Conservation (phyloP, 2,113 vertebrate genomes). For the Cyanocitta stelleri region DNA sequence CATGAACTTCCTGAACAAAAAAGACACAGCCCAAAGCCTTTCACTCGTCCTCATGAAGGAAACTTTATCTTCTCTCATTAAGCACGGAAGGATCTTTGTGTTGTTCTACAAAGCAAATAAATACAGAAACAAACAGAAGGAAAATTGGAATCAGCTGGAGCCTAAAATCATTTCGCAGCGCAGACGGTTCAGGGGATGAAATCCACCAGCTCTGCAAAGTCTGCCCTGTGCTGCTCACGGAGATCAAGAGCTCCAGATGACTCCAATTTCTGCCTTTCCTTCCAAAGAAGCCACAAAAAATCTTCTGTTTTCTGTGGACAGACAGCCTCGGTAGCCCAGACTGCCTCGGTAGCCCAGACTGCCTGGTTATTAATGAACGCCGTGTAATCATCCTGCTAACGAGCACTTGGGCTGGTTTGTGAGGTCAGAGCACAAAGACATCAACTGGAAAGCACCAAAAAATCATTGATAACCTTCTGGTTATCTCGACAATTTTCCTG, state of each 20-base stretch:
- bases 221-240: slow-evolving; percentile 7
- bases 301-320: not conserved
- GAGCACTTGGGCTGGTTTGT: not conserved
- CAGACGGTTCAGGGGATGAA: not conserved
- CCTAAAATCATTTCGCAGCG: not conserved
- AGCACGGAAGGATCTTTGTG: not conserved
- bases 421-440: not conserved
- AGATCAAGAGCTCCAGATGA: not conserved
- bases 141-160: not conserved
- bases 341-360: not conserved
- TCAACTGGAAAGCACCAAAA: slow-evolving; percentile 33
- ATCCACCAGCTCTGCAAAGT: not conserved
- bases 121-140: not conserved
- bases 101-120: not conserved
- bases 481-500: not conserved
- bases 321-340: not conserved
- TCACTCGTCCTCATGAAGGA: not conserved
- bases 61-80: not conserved
- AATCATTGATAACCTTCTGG: not conserved
- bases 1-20: not conserved
- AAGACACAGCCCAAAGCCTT: not conserved
- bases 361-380: not conserved
- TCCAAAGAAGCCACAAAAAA: not conserved
- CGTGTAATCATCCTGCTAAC: not conserved
- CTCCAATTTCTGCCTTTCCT: not conserved